A percentile compares a stretch with the other conserved stretches of the same genome.
phyloP scores from a whole-genome alignment of 2,797 vertebrate species.

The Rhincodon typus region DNA sequence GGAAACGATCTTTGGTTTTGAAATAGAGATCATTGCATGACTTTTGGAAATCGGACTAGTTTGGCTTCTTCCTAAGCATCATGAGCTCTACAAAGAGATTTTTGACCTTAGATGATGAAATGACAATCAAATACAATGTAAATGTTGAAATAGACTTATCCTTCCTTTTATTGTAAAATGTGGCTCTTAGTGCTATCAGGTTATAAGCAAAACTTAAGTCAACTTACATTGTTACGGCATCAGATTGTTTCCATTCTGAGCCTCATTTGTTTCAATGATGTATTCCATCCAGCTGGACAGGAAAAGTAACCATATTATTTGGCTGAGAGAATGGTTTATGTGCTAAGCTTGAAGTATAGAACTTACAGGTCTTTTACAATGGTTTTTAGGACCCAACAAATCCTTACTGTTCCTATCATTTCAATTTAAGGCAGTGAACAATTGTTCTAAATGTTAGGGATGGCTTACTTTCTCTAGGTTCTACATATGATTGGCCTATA shows the following conservation, averaged over 20 bases:
- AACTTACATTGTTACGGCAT: background rate
- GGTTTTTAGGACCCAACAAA: no score
- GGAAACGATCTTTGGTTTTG: background rate
- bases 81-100: background rate
- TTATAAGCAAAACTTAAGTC: background rate
- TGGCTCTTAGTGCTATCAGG: background rate
- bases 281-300: background rate
- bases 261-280: background rate
- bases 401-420: background rate
- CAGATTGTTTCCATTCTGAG: background rate
- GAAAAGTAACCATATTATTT: background rate
- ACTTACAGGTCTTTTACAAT: background rate
- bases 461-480: no score
- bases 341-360: background rate
- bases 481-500: background rate
- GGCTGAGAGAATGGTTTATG: background rate
- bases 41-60: background rate
- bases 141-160: background rate
- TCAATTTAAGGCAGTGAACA: background rate
- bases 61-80: background rate
- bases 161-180: no score
- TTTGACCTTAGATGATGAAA: background rate
- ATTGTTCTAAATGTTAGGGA: background rate
- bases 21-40: background rate
- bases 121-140: background rate